A percentile compares a stretch with the other conserved stretches of the same genome.
These are phyloP conservation scores for Uria aalge DNA, from an alignment of 2,113 vertebrate genomes.

Conservation along the genomic window DNA sequence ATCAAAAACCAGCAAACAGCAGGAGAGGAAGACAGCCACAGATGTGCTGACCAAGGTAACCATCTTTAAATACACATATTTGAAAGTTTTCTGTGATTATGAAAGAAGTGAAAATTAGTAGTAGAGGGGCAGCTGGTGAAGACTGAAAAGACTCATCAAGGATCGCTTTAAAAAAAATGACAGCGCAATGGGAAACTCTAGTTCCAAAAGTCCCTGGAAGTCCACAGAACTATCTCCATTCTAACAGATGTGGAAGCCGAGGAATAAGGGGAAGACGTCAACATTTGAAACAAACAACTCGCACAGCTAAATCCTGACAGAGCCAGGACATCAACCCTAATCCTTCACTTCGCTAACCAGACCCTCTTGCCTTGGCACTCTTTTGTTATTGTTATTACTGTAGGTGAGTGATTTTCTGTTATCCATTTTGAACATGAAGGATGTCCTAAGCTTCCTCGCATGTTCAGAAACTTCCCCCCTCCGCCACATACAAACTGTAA, in stretches of 20 bases:
- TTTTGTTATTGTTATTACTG: background rate
- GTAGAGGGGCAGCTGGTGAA: background rate
- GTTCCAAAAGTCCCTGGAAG: background rate
- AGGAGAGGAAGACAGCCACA: background rate
- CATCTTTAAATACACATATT: background rate
- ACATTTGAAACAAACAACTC: background rate
- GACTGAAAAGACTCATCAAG: background rate
- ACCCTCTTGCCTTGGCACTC: background rate
- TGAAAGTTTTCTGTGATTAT: background rate
- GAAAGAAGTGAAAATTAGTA: background rate
- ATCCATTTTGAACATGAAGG: background rate
- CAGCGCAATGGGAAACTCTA: rapidly evolving
- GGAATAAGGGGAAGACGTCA: background rate
- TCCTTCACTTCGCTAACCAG: rapidly evolving
- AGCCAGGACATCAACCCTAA: background rate
- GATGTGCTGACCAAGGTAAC: background rate
- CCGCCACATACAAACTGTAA: background rate
- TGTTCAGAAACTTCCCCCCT: background rate
- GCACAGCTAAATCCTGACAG: background rate
- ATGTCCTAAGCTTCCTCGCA: background rate
- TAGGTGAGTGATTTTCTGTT: background rate
- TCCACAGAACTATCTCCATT: background rate
- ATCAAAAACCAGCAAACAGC: background rate
- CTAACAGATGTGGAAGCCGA: background rate
- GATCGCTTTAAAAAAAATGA: background rate